Evolutionary conservation across 1,140 invertebrate genomes (phyloP).

Genomic region (Caenorhabditis tropicalis): DNA sequence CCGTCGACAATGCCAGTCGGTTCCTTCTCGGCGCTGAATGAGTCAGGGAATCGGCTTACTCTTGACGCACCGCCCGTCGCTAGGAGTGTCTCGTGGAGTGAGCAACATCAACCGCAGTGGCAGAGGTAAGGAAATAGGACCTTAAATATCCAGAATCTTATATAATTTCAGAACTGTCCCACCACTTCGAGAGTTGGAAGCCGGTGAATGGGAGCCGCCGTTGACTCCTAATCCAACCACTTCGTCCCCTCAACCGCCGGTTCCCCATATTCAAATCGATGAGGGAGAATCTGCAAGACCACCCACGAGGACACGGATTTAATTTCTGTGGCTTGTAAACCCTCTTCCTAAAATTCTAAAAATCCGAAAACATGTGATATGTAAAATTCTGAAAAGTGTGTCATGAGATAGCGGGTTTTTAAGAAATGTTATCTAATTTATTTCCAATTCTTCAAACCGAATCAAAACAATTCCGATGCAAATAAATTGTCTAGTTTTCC

Average conservation of each 20-base stretch:
- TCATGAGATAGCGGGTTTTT: neutral
- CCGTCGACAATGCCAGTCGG: slow-evolving; percentile 54
- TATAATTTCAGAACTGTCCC: slow-evolving; percentile 12
- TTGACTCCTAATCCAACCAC: neutral
- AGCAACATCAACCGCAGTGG: slow-evolving; percentile 44
- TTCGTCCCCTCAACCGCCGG: neutral
- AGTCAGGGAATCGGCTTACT: slow-evolving; percentile 30
- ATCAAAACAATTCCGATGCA: neutral
- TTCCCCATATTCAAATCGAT: slow-evolving; percentile 44
- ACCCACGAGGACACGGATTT: slow-evolving; percentile 19
- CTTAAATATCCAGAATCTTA: neutral
- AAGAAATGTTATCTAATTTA: neutral
- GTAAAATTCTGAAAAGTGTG: slow-evolving; percentile 20
- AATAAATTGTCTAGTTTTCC: neutral
- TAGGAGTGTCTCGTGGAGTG: slow-evolving; percentile 54
- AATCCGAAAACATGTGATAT: neutral
- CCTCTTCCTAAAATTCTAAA: neutral
- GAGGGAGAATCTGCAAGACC: slow-evolving; percentile 16
- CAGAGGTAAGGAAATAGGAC: slow-evolving; percentile 22
- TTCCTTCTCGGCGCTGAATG: slow-evolving; percentile 49
- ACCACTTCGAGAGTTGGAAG: slow-evolving; percentile 33
- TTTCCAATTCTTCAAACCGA: neutral
- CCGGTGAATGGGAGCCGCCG: slow-evolving; percentile 25
- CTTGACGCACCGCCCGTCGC: slow-evolving; percentile 16
- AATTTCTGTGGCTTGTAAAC: neutral